phyloP scores from a whole-genome alignment of 2,888 invertebrate genomes.

The Chrysopilus asiliformis region DNA sequence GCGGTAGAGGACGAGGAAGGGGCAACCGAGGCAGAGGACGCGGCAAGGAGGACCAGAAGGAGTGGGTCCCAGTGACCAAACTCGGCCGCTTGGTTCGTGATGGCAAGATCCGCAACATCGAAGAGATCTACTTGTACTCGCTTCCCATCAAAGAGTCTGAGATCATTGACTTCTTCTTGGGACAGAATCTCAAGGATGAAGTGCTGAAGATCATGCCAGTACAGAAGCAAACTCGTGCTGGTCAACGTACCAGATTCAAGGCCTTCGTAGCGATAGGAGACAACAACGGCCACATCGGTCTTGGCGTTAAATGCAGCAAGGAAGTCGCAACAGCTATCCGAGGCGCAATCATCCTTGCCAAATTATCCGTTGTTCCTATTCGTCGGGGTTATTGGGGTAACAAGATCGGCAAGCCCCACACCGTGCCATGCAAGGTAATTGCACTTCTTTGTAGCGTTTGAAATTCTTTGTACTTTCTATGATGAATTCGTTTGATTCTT shows the following conservation, averaged over 20 bases:
- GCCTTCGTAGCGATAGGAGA: slow-evolving; percentile 94
- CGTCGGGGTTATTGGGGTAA: slow-evolving; percentile 99
- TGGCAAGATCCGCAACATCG: slow-evolving; percentile 86
- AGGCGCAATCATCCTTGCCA: slow-evolving; percentile 96
- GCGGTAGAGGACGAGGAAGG: slow-evolving; percentile 61
- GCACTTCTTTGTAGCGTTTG: neutral
- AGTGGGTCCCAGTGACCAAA: slow-evolving; percentile 98
- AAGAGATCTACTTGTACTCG: slow-evolving; percentile 97
- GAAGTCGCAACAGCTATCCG: slow-evolving; percentile 99
- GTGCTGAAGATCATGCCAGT: slow-evolving; percentile 99
- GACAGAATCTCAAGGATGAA: slow-evolving; percentile 86
- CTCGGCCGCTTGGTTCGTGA: slow-evolving; percentile 93
- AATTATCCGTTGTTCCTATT: slow-evolving; percentile 95
- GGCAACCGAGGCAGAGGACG: slow-evolving; percentile 41
- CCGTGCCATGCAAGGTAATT: slow-evolving; percentile 94
- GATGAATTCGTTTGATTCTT: slow-evolving; percentile 32
- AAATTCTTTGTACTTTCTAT: slow-evolving; percentile 5
- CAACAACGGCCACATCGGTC: slow-evolving; percentile 95
- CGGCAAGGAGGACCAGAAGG: slow-evolving; percentile 86
- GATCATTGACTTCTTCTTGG: slow-evolving; percentile 96
- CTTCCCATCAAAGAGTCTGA: slow-evolving; percentile 98
- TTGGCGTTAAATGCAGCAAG: slow-evolving; percentile 99
- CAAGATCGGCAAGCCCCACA: slow-evolving; percentile 98
- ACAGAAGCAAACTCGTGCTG: slow-evolving; percentile 99
- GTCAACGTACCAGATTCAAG: slow-evolving; percentile 98